Conservation (phyloP, 2,113 vertebrate genomes). For the Prolemur simus region DNA sequence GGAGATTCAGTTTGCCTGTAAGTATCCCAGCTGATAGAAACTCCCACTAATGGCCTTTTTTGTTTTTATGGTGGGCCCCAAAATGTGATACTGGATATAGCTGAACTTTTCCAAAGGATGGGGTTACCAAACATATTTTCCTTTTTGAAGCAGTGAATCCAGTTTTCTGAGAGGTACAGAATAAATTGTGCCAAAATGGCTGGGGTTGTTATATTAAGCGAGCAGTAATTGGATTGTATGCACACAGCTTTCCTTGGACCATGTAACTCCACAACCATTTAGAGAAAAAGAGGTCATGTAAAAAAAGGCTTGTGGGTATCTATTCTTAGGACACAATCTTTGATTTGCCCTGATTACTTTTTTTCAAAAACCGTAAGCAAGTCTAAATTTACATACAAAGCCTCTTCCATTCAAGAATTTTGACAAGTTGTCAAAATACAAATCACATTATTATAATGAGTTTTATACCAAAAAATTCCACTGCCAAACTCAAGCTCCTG, state of each 20-base stretch:
- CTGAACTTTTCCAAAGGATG: conserved; percentile 14
- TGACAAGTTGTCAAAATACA: neutral
- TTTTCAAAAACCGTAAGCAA: neutral
- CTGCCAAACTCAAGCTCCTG: neutral
- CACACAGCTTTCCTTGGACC: neutral
- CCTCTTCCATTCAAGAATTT: conserved; percentile 7
- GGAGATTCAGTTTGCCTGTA: neutral
- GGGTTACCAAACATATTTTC: neutral
- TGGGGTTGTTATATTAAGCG: neutral
- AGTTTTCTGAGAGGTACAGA: conserved; percentile 37
- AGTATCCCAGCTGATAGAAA: neutral
- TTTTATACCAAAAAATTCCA: neutral
- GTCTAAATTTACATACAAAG: neutral
- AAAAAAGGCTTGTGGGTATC: neutral
- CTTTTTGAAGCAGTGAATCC: conserved; percentile 32
- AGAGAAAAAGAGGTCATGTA: neutral
- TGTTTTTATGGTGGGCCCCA: neutral
- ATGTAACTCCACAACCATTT: neutral
- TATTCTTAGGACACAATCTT: neutral
- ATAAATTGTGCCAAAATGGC: neutral
- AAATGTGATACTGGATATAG: neutral
- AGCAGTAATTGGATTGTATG: neutral
- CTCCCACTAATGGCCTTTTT: neutral
- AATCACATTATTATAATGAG: conserved; percentile 19
- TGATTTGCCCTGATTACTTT: neutral